phyloP scores from a whole-genome alignment of 1,140 invertebrate species.

The Manduca sexta region DNA sequence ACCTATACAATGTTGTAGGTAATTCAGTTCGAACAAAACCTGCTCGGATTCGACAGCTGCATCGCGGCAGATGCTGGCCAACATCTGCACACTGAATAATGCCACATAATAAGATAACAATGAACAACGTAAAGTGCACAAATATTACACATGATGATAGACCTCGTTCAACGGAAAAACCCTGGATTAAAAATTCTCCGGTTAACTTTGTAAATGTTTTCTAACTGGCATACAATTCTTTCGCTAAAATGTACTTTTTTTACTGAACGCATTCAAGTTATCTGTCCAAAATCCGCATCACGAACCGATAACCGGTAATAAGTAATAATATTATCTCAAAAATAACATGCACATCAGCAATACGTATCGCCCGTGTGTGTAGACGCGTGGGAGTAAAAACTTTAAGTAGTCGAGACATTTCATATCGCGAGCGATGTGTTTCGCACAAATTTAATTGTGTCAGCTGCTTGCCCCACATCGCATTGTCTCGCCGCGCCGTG shows the following conservation, averaged over 20 bases:
- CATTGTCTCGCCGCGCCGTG: slow-evolving; percentile 59
- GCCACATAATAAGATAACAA: not conserved
- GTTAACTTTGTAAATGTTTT: too few species aligned
- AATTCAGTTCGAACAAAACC: not conserved
- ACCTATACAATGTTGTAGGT: not conserved
- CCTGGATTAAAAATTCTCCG: too few species aligned
- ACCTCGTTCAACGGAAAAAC: too few species aligned
- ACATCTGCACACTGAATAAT: not conserved
- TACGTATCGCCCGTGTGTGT: slow-evolving; percentile 17
- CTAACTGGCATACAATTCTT: too few species aligned
- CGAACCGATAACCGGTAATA: too few species aligned
- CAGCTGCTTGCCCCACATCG: slow-evolving; percentile 61
- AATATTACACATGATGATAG: not conserved
- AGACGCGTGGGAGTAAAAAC: slow-evolving; percentile 47
- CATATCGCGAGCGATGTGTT: slow-evolving; percentile 38
- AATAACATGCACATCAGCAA: not conserved
- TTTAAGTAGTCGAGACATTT: slow-evolving; percentile 23
- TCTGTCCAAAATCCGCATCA: too few species aligned
- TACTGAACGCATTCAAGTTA: too few species aligned
- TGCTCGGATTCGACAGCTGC: slow-evolving; percentile 9
- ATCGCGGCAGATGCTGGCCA: slow-evolving; percentile 10
- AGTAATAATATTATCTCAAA: too few species aligned
- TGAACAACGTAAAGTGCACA: not conserved
- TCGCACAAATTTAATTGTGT: slow-evolving; percentile 65
- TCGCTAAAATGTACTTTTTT: too few species aligned